Base-by-base conservation (phyloP, 2,888 invertebrate genomes). In the Hyalella azteca region DNA sequence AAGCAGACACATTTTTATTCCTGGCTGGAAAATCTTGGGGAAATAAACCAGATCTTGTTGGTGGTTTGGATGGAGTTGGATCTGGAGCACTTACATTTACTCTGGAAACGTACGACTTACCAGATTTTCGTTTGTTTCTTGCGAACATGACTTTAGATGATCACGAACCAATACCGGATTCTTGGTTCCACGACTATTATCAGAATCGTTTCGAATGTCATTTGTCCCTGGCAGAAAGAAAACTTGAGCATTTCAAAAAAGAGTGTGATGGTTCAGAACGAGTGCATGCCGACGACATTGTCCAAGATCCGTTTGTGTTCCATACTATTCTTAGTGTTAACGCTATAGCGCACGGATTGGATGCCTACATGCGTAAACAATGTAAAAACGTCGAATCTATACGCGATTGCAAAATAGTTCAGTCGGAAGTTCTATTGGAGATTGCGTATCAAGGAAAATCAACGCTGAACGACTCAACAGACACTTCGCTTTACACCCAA, bases 101-200 rank as follows among this genome's bases (percentile, higher is more conserved):
- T 49, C 78, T 85, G 73, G 85, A 85, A 75, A 85, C 82, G 48
- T 86, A 86, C 49, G 85, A 85, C 59, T 85, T 87, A 29, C 82
- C 86, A 3, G 87, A 86, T 11, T 88, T 88, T 84, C 85, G 84
- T 13, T 79, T 85, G 4, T 88, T 86, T 83, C 84, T 88, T 48
- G 86, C 86, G 41, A 85, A 82, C 3, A 81, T 88, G 73, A 87
- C 86, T 0, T 86, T 87, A 32, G 85, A 85, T 26, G 86, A 87
- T 75, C 87, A 87, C 48, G 85, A 85, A 3, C 86, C 87, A 4
- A 86, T 88, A 59, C 88, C 88, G 4, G 86, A 87, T 79, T 87
- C 87, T 78, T 89, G 89, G 89, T 88, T 88, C 78, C 87, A 88
- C 60, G 88, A 89, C 59, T 87, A 88, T 49, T 88, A 87, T 86